Percentiles rank a stretch among this genome's conserved stretches.
These are phyloP conservation scores for Haliclona indistincta DNA, from an alignment of 37 sponge, comb jelly and placozoan genomes.

Conservation along the genomic window DNA sequence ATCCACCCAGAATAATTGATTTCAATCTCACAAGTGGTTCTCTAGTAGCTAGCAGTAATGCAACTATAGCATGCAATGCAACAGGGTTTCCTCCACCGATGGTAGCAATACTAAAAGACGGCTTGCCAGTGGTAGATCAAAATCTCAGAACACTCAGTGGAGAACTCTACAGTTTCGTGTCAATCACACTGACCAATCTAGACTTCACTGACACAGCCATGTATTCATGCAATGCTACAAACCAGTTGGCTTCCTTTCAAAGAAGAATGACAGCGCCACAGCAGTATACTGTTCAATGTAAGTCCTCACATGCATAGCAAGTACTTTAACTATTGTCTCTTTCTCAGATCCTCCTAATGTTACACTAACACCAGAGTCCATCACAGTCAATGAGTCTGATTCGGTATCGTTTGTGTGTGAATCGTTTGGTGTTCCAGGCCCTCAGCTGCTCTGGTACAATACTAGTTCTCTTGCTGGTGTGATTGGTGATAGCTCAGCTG, in stretches of 20 bases:
- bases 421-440: not conserved
- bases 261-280: not conserved
- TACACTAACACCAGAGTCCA: not conserved
- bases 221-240: too few species aligned
- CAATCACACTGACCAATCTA: not conserved
- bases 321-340: not conserved
- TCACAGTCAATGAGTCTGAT: not conserved
- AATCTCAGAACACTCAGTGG: not conserved
- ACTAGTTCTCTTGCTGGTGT: not conserved
- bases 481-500: not conserved
- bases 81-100: not conserved
- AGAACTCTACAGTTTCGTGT: not conserved
- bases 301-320: not conserved
- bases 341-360: not conserved
- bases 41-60: not conserved
- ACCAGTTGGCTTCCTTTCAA: too few species aligned
- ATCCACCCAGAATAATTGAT: not conserved
- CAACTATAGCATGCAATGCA: not conserved
- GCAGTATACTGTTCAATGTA: not conserved
- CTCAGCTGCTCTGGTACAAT: not conserved
- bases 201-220: not conserved
- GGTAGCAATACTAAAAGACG: not conserved
- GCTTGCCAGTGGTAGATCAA: not conserved
- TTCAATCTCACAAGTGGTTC: not conserved
- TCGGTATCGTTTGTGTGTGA: not conserved